Evolutionary conservation across 2,797 vertebrate species (phyloP), one percentile per base, ranked within the genome.

Genomic region (Megaceryle alcyon): DNA sequence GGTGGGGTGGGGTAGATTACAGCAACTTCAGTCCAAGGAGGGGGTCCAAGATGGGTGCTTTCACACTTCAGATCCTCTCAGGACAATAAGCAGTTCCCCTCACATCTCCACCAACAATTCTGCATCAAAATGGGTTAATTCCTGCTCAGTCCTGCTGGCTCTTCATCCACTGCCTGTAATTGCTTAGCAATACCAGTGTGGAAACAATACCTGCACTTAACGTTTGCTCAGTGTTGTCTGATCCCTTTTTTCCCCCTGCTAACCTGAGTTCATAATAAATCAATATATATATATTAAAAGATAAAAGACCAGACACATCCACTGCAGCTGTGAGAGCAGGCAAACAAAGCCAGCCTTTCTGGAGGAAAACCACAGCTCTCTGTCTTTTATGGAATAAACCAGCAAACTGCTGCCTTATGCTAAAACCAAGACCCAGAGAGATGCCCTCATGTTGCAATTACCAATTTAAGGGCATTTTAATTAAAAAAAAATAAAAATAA

Each of bases 331-430:
- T 2, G 26, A 37, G 61, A 64, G 5, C 22, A 41, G 71, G 64
- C 60, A 43, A 39, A 94, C 78, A 86, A 85, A 95, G 82, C 25
- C 85, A 64, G 82, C 10, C n/a, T 80, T 80, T 29, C 72, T 14
- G 21, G 17, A 53, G 73, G 59, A 14, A n/a, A 78, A 70, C 7
- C 29, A 15, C 75, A 39, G 33, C 68, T 39, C 71, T 43, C 59
- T 35, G 9, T 60, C 69, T 90, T 80, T 39, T 5, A 3, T 8
- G 19, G 64, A 66, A 54, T 11, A 69, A 96, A 64, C 21, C 90
- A 65, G 46, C 54, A 60, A 80, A 57, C 39, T 53, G 80, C 90
- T 84, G 84, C 90, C 23, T 3, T 29, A 14, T 0, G 2, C 28
- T 66, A 25, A 71, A 78, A 92, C 3, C 80, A 64, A 15, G 51